Conservation (phyloP, 2,113 vertebrate genomes). For the Rana temporaria region DNA sequence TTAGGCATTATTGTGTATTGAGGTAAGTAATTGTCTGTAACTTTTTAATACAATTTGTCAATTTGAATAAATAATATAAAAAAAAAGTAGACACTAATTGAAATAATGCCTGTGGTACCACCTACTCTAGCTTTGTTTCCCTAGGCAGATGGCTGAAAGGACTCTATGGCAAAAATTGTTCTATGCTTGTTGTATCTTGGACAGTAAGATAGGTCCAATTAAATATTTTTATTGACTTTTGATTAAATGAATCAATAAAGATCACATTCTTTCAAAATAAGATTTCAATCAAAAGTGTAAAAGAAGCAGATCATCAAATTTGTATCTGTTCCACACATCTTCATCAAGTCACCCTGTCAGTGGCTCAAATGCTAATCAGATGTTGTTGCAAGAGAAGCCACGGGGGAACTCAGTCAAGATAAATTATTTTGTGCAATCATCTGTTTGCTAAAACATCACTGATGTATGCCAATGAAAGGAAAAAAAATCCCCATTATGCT, state of each 20-base stretch:
- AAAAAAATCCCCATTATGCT: slow-evolving; percentile 58
- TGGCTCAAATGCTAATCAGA: slow-evolving; percentile 29
- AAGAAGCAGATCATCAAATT: slow-evolving; percentile 30
- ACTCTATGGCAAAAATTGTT: too few relatives aligned
- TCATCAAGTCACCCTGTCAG: background rate
- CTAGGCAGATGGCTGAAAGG: too few relatives aligned
- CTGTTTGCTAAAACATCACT: slow-evolving; percentile 40
- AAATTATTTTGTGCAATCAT: slow-evolving; percentile 9
- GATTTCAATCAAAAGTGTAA: background rate
- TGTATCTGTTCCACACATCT: background rate
- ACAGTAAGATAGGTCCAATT: too few relatives aligned
- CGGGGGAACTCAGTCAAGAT: background rate
- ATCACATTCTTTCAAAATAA: background rate
- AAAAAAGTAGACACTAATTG: too few relatives aligned
- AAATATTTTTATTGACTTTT: background rate
- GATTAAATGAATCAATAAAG: background rate
- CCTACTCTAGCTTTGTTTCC: too few relatives aligned
- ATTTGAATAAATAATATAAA: too few relatives aligned
- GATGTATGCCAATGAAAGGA: slow-evolving; percentile 42
- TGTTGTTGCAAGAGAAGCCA: slow-evolving; percentile 18
- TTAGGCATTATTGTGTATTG: too few relatives aligned
- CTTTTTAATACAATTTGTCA: too few relatives aligned
- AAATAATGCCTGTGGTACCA: too few relatives aligned
- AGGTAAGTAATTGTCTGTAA: too few relatives aligned
- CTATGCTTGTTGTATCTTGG: too few relatives aligned